Evolutionary conservation across 2,113 vertebrate species (phyloP).

Genomic region (Sphyrna mokarran): DNA sequence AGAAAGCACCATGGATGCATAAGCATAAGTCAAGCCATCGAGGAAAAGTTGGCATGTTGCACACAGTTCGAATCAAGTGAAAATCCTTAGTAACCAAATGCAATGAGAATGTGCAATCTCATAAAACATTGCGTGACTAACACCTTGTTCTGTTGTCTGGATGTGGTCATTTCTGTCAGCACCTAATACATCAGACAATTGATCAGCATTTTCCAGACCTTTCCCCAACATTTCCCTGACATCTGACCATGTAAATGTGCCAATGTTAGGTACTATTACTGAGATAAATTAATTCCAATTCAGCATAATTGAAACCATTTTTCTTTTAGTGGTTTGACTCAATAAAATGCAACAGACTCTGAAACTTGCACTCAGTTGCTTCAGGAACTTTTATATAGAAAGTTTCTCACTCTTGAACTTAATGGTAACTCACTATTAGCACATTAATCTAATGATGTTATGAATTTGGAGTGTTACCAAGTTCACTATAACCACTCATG

Average conservation of each 20-base stretch:
- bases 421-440: not conserved
- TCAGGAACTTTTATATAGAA: not conserved
- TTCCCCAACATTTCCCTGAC: not conserved
- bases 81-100: not conserved
- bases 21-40: not conserved
- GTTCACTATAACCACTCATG: not conserved
- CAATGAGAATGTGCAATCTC: not conserved
- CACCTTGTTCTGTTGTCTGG: not conserved
- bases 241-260: not conserved
- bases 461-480: not conserved
- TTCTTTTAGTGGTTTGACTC: not conserved
- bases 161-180: not conserved
- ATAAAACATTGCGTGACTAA: not conserved
- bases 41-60: not conserved
- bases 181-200: not conserved
- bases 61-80: not conserved
- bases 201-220: not conserved
- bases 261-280: not conserved
- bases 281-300: not conserved
- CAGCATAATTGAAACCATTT: not conserved
- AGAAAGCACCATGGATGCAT: not conserved
- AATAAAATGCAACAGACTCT: not conserved
- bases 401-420: not conserved
- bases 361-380: not conserved
- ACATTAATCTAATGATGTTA: not conserved